Conservation (phyloP, 2,797 vertebrate genomes). For the Enteromius radiatus region DNA sequence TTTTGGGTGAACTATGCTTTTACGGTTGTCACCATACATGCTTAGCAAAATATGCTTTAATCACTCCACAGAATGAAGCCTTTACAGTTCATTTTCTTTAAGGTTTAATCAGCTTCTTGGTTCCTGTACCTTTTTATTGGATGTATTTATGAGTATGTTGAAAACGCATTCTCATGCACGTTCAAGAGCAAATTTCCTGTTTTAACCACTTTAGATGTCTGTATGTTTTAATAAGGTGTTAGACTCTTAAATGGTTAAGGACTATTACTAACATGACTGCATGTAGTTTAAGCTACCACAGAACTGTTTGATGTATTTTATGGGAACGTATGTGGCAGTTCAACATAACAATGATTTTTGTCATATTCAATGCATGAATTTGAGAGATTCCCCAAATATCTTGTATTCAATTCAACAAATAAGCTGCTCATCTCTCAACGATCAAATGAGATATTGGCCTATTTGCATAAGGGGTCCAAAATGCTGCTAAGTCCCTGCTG, state of each 20-base stretch:
- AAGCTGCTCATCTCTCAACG: neutral
- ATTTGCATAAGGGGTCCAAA: neutral
- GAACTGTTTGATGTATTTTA: conserved; percentile 73
- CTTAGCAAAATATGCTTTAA: conserved; percentile 1
- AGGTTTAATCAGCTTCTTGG: conserved; percentile 20
- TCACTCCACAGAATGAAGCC: neutral
- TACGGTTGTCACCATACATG: neutral
- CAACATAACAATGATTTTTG: conserved; percentile 50
- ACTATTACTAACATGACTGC: conserved; percentile 46
- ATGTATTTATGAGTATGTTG: neutral
- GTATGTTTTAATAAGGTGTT: conserved; percentile 65
- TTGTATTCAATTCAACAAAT: conserved; percentile 3
- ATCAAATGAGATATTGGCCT: conserved; percentile 2
- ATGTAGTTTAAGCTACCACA: conserved; percentile 54
- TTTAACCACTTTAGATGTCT: conserved; percentile 39
- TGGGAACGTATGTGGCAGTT: conserved; percentile 63
- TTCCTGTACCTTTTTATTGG: conserved; percentile 8
- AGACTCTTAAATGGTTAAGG: conserved; percentile 59
- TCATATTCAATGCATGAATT: conserved; percentile 12
- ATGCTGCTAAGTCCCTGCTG: conserved; percentile 44
- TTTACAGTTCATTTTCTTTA: neutral
- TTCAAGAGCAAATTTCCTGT: conserved; percentile 23
- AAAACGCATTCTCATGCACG: conserved; percentile 8
- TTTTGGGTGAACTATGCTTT: neutral
- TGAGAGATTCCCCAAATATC: conserved; percentile 1